These are phyloP conservation scores for Anolis carolinensis DNA, from an alignment of 2,113 vertebrate genomes.

Conservation along the genomic window DNA sequence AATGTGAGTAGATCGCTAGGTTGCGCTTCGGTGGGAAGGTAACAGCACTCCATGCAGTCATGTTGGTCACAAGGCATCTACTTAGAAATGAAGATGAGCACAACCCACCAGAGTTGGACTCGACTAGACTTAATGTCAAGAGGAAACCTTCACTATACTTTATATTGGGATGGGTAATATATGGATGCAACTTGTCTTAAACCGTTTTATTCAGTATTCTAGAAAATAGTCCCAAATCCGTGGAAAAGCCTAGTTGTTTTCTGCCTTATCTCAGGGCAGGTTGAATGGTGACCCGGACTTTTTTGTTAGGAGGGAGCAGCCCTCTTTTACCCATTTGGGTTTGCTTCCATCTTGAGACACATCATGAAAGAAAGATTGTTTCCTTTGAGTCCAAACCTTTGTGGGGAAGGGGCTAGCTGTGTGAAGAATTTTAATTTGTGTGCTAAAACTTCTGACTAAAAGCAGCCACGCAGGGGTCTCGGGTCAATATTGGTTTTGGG, in stretches of 20 bases:
- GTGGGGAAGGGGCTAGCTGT: background rate
- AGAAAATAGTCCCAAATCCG: background rate
- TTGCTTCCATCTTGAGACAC: conserved; percentile 55
- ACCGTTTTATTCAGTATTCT: too few relatives aligned
- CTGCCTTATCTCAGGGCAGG: conserved; percentile 69
- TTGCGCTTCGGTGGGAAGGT: too few relatives aligned
- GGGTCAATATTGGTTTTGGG: conserved; percentile 85
- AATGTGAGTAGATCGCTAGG: too few relatives aligned
- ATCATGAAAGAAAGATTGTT: conserved; percentile 61
- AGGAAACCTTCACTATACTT: too few relatives aligned
- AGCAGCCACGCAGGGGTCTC: conserved; percentile 77
- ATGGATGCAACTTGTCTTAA: too few relatives aligned
- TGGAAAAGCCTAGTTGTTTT: conserved; percentile 50
- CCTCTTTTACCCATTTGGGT: conserved; percentile 65
- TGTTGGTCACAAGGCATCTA: too few relatives aligned
- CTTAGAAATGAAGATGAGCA: too few relatives aligned
- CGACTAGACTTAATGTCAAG: too few relatives aligned
- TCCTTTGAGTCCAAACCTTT: conserved; percentile 69
- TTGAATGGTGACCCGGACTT: conserved; percentile 61
- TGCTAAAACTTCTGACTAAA: conserved; percentile 79
- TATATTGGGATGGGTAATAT: too few relatives aligned
- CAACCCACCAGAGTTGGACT: too few relatives aligned
- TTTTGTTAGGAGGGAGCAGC: conserved; percentile 56
- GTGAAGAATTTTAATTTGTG: conserved; percentile 75
- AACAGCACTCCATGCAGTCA: too few relatives aligned